These are phyloP conservation scores for Thomomys bottae DNA, from an alignment of 2,113 vertebrate species.

Conservation along the genomic window DNA sequence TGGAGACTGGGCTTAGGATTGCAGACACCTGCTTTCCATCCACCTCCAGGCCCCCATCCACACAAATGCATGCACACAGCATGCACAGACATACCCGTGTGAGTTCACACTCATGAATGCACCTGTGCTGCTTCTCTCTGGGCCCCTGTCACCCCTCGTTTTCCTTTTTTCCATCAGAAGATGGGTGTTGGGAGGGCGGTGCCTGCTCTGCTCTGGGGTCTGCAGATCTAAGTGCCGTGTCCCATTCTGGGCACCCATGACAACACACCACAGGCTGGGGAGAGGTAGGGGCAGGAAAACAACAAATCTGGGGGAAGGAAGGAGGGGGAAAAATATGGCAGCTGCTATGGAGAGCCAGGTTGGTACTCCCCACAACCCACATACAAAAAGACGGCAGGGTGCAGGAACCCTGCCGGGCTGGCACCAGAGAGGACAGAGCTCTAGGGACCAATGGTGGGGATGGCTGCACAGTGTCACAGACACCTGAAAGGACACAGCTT, in stretches of 20 bases:
- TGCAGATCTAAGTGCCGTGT: too few relatives aligned
- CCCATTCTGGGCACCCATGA: neutral
- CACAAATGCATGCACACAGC: neutral
- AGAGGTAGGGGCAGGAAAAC: neutral
- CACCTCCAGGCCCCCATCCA: neutral
- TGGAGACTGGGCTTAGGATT: neutral
- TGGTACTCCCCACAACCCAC: neutral
- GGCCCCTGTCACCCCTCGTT: neutral
- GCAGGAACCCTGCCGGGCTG: too few relatives aligned
- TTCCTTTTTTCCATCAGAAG: neutral
- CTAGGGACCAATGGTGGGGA: too few relatives aligned
- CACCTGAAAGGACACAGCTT: too few relatives aligned
- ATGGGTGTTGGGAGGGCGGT: too few relatives aligned
- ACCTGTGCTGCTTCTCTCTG: neutral
- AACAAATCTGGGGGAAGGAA: neutral
- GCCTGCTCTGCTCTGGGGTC: too few relatives aligned
- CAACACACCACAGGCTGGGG: neutral
- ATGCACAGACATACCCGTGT: too few relatives aligned
- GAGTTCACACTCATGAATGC: accelerated
- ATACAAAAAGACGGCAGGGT: neutral
- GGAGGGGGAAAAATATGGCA: neutral
- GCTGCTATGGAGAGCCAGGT: neutral
- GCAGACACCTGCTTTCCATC: neutral
- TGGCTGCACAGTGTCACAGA: too few relatives aligned
- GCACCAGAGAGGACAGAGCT: too few relatives aligned